Evolutionary conservation across 1,140 invertebrate genomes (phyloP), one percentile per base, ranked within the genome.

Genomic region (Galendromus occidentalis): DNA sequence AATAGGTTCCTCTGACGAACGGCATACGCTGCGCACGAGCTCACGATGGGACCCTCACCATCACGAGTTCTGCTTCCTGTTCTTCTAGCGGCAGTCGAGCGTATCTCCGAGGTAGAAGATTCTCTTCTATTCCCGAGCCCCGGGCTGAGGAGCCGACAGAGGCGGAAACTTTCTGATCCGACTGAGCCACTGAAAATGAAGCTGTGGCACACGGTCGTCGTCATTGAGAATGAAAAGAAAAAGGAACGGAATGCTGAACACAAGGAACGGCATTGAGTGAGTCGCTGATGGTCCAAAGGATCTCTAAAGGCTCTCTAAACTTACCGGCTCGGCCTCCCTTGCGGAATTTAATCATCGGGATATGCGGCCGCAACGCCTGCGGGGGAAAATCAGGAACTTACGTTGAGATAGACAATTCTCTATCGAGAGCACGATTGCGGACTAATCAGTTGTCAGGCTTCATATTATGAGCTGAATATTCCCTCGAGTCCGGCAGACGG

Each of bases 31-130:
- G n/a, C n/a, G 33, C 33, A 39, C 4, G 33, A 4, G 9, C 33
- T 39, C 4, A 39, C 4, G 4, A 39, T 39, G 4, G 33, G 9
- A 39, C 33, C 9, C 51, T n/a, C 33, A 59, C 51, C 51, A 59
- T 59, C 5, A 59, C 9, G 20, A 59, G 51, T 59, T 59, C 51
- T 25, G 51, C 51, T 59, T 59, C 51, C 25, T 59, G 51, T 33
- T 59, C 51, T 14, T 9, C 33, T 17, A 59, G 17, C 9, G 25
- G 14, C 12, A 59, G 51, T 14, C 51, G 51, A 25, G 51, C 51
- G 9, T 59, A 59, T 59, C 22, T 59, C 20, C 25, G n/a, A 6
- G 51, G 51, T 4, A 59, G 1, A 22, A 59, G 14, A 59, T 25
- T 22, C 22, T 59, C 51, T 9, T 59, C 51, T 17, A 59, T 59